Evolutionary conservation across 2,888 invertebrate species (phyloP).

Genomic region (Sinelater perroti): DNA sequence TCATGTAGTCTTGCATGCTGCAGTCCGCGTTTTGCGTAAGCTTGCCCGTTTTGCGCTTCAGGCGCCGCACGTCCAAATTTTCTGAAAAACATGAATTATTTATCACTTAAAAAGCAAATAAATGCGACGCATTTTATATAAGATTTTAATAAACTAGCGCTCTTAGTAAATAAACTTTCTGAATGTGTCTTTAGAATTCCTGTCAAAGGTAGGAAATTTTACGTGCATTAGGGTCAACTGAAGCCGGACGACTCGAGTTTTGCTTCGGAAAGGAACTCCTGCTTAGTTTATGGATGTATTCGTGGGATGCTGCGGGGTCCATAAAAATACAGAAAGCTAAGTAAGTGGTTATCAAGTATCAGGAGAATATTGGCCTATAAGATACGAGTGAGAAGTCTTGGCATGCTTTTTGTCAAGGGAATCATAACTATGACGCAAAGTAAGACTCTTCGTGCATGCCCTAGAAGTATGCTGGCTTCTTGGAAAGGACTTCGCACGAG

Average conservation of each 20-base stretch:
- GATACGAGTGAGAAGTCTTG: conserved; percentile 1
- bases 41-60: conserved; percentile 56
- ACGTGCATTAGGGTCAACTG: too few species aligned
- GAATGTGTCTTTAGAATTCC: too few species aligned
- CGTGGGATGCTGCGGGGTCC: conserved; percentile 4
- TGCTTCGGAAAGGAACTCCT: background rate
- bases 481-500: too few species aligned
- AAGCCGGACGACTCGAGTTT: background rate
- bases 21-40: conserved; percentile 38
- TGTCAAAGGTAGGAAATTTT: too few species aligned
- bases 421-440: conserved; percentile 3
- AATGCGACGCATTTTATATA: too few species aligned
- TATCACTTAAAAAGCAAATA: too few species aligned
- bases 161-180: too few species aligned
- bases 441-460: background rate
- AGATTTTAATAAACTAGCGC: too few species aligned
- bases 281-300: conserved; percentile 10
- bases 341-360: conserved; percentile 14
- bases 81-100: conserved; percentile 48
- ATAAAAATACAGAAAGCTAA: conserved; percentile 16
- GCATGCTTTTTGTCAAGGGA: conserved; percentile 3
- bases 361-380: conserved; percentile 11
- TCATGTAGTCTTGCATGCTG: conserved; percentile 50
- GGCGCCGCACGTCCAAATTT: conserved; percentile 50
- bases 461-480: too few species aligned